Conservation (phyloP, 2,888 invertebrate species). For the Drosophila robusta region DNA sequence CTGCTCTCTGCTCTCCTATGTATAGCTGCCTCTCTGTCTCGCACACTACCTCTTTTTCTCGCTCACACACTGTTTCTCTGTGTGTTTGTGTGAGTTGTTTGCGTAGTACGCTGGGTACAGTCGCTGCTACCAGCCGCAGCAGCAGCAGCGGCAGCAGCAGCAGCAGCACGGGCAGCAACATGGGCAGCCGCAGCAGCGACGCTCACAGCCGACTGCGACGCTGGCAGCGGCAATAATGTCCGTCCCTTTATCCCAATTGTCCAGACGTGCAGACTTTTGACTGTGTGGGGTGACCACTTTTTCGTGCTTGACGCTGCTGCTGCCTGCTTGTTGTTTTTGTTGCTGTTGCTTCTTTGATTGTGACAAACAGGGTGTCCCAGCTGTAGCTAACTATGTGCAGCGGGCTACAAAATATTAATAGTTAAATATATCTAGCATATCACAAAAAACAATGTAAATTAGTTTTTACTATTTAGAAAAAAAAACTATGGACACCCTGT, state of each 20-base stretch:
- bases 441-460: not conserved
- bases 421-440: too few species aligned
- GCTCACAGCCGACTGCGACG: constrained; percentile 51
- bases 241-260: constrained; percentile 63
- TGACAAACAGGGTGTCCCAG: constrained; percentile 61
- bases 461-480: too few species aligned
- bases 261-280: constrained; percentile 78
- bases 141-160: constrained; percentile 41
- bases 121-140: constrained; percentile 63
- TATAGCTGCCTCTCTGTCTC: constrained; percentile 10
- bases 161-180: constrained; percentile 14
- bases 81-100: constrained; percentile 46
- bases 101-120: constrained; percentile 69
- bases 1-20: constrained; percentile 37
- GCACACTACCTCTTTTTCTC: constrained; percentile 7
- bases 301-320: constrained; percentile 67
- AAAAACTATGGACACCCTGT: not conserved
- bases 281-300: constrained; percentile 79
- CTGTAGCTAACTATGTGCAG: not conserved
- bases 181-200: constrained; percentile 20
- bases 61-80: not conserved
- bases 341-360: constrained; percentile 75
- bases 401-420: not conserved
- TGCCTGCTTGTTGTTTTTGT: constrained; percentile 40
- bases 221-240: constrained; percentile 64